Base-by-base conservation (phyloP, 2,113 vertebrate species). In the Ceyx melanurus region DNA sequence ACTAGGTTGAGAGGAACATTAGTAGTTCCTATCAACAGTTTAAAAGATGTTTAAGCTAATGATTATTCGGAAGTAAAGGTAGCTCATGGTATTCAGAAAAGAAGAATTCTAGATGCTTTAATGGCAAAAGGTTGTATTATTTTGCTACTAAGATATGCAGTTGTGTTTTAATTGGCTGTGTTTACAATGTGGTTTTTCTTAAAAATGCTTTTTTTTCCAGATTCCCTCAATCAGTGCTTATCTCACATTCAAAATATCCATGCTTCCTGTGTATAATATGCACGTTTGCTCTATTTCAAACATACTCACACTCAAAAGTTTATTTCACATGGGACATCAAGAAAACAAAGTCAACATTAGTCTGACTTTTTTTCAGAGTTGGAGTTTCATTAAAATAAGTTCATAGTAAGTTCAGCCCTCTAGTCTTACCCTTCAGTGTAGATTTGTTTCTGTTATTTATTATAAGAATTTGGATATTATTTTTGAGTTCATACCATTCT, bases 241-340 rank as follows among this genome's bases (percentile, higher is more conserved):
- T 97, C 97, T 96, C 67, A 74, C 74, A 93, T 96, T 89, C 94
- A 96, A 96, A 97, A 97, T 93, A 95, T 90, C 82, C 89, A 80
- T 2, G 10, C 90, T 97, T 97, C 97, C 97, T 97, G 97, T 96
- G 92, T 95, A 86, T 95, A 92, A 80, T 94, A 91, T 81, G 87
- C 95, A 80, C 93, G 95, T 96, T 96, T 94, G 82, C 78, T 96
- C 73, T 92, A 29, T 92, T 96, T 95, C 80, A 94, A 95, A 92
- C 82, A 93, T 93, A 73, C 91, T 96, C 75, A 65, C 51, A 74
- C 89, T 96, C 90, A 74, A 91, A 95, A 95, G 93, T 97, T 96
- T 97, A 97, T 97, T 97, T 97, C 96, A 94, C 95, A 91, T 86
- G 94, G 95, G 94, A 96, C 92, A 85, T 93, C 70, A 88, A 91